Conservation (phyloP, 64 coral and sea anemone genomes). For the Pachyseris speciosa region DNA sequence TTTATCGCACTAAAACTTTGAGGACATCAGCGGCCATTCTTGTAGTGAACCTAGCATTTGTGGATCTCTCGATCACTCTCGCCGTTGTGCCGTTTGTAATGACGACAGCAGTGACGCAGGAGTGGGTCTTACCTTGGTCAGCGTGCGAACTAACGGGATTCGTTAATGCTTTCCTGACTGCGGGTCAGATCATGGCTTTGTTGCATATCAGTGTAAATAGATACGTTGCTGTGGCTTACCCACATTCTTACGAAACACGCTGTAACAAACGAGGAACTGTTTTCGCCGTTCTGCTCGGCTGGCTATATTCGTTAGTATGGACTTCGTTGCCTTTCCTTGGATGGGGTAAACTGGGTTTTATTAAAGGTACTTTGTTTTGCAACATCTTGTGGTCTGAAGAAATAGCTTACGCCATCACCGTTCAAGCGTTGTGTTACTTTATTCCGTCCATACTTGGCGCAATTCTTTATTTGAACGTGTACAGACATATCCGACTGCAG, state of each 20-base stretch:
- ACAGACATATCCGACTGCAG: constrained; percentile 69
- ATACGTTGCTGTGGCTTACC: constrained; percentile 79
- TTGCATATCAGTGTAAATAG: constrained; percentile 94
- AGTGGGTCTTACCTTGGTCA: constrained; percentile 49
- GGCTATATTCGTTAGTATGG: constrained; percentile 87
- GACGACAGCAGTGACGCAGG: constrained; percentile 43
- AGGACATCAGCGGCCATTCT: constrained; percentile 76
- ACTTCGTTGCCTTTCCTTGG: constrained; percentile 88
- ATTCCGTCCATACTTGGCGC: constrained; percentile 64
- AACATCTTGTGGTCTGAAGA: constrained; percentile 87
- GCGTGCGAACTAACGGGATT: constrained; percentile 84
- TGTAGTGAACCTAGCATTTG: constrained; percentile 85
- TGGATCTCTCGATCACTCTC: constrained; percentile 75
- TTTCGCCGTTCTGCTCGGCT: constrained; percentile 55
- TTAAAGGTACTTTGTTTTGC: constrained; percentile 89
- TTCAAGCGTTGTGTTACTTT: constrained; percentile 85
- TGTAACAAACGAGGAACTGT: constrained; percentile 74
- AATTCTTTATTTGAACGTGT: constrained; percentile 73
- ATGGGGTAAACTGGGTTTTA: constrained; percentile 92
- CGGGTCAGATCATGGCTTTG: constrained; percentile 87
- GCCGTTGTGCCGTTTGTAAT: constrained; percentile 94
- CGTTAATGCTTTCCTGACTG: constrained; percentile 94
- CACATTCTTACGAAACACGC: constrained; percentile 82
- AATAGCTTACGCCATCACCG: constrained; percentile 70
- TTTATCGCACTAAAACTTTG: constrained; percentile 73